Conservation (phyloP, 1,140 invertebrate genomes). For the Sitobion miscanthi region DNA sequence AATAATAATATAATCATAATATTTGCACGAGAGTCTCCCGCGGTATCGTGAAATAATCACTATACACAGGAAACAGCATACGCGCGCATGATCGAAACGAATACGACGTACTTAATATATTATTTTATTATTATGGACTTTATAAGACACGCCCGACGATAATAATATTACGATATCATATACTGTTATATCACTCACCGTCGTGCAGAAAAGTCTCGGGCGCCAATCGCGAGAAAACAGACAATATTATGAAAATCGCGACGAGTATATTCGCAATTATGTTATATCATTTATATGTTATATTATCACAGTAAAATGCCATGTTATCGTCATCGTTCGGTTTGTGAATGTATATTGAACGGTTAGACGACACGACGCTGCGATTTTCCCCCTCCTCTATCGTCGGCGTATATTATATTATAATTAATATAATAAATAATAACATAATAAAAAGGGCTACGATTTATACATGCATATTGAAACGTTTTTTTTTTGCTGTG, state of each 20-base stretch:
- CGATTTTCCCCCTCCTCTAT: neutral
- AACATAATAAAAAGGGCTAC: neutral
- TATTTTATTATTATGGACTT: neutral
- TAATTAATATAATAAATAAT: no score
- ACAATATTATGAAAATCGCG: neutral
- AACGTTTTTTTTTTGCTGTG: no score
- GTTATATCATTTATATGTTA: neutral
- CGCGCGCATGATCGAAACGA: neutral
- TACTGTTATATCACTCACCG: neutral
- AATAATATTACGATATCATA: neutral
- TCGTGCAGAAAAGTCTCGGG: neutral
- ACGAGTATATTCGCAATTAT: neutral
- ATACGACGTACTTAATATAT: neutral
- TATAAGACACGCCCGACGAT: neutral
- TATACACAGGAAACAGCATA: neutral
- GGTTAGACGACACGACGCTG: neutral
- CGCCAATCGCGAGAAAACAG: neutral
- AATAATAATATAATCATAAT: neutral
- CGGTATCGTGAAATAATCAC: neutral
- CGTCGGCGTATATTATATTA: no score
- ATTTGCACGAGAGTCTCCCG: neutral
- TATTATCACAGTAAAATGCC: neutral
- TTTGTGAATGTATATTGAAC: neutral
- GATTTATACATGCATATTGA: neutral
- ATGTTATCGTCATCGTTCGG: neutral